These are phyloP conservation scores for Psilopogon haemacephalus DNA, from an alignment of 2,113 vertebrate genomes.

Conservation along the genomic window DNA sequence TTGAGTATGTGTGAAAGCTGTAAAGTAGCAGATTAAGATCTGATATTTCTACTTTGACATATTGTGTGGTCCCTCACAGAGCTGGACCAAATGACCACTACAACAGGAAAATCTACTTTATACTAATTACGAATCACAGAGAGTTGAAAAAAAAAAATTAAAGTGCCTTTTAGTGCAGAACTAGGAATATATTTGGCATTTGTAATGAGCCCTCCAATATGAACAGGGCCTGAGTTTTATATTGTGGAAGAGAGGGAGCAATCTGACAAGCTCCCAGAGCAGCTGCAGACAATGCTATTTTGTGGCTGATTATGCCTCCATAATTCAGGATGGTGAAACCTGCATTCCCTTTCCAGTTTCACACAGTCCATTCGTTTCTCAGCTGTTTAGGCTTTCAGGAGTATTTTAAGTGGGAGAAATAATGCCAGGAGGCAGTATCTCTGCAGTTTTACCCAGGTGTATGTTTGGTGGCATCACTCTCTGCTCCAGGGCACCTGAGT, in stretches of 20 bases:
- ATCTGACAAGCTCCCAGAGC: neutral
- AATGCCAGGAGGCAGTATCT: neutral
- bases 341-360: neutral
- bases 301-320: neutral
- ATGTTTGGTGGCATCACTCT: neutral
- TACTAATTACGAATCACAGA: rapidly evolving
- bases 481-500: neutral
- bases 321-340: neutral
- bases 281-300: slow-evolving; percentile 1
- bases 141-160: neutral
- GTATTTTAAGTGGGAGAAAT: neutral
- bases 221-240: neutral
- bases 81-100: neutral
- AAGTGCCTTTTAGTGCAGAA: neutral
- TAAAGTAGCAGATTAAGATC: neutral
- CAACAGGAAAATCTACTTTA: neutral
- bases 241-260: neutral
- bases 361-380: neutral
- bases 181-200: neutral
- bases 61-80: neutral
- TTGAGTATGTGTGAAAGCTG: neutral
- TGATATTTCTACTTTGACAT: neutral
- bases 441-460: neutral
- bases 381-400: neutral
- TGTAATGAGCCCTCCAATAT: neutral